These are phyloP conservation scores for Erebia palarica DNA, from an alignment of 2,888 invertebrate genomes.

Conservation along the genomic window DNA sequence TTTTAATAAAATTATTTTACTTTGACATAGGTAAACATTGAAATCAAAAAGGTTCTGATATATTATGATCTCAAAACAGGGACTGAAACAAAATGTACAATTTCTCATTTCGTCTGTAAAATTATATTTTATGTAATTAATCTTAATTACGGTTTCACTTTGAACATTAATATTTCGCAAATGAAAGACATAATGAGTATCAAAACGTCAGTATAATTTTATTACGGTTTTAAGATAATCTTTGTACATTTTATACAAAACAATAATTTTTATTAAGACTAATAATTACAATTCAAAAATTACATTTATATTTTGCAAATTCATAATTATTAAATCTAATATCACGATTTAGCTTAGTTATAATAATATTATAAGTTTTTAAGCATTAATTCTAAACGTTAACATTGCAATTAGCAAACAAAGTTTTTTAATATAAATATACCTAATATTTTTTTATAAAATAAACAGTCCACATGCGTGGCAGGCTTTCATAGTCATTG, in stretches of 20 bases:
- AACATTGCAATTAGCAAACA: slow-evolving; percentile 55
- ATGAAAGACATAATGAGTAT: slow-evolving; percentile 74
- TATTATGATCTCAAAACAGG: slow-evolving; percentile 15
- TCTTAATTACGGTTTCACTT: slow-evolving; percentile 33
- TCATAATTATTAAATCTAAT: slow-evolving; percentile 80
- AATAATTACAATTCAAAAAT: slow-evolving; percentile 82
- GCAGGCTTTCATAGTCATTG: background rate
- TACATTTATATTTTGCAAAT: slow-evolving; percentile 76
- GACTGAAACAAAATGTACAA: slow-evolving; percentile 25
- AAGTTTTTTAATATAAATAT: slow-evolving; percentile 49
- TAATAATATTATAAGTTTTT: slow-evolving; percentile 58
- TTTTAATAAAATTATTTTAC: background rate
- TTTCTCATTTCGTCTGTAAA: slow-evolving; percentile 30
- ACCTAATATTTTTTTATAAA: slow-evolving; percentile 6
- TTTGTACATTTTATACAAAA: slow-evolving; percentile 82
- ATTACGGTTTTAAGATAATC: slow-evolving; percentile 79
- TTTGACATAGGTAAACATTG: background rate
- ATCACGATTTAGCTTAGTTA: slow-evolving; percentile 82
- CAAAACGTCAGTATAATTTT: slow-evolving; percentile 82
- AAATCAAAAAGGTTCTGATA: background rate
- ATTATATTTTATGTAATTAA: slow-evolving; percentile 37
- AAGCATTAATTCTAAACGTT: slow-evolving; percentile 69
- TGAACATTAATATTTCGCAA: slow-evolving; percentile 43
- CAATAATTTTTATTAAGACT: slow-evolving; percentile 78
- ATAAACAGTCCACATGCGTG: slow-evolving; percentile 13